Conservation (phyloP, 2,888 invertebrate genomes). For the Phorcus lineatus region DNA sequence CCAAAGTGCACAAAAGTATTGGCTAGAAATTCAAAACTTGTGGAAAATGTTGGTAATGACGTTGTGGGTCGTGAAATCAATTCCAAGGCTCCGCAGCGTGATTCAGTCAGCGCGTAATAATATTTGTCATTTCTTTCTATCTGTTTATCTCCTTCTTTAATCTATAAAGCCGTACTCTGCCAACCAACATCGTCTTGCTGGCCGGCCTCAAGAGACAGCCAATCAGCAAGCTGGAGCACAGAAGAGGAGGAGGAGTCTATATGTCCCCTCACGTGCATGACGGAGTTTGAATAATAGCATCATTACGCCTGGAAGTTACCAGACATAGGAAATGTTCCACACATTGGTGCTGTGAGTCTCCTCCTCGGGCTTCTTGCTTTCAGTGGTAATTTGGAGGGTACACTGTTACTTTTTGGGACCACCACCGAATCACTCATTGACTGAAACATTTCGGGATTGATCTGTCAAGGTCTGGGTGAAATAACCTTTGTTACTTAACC, state of each 20-base stretch:
- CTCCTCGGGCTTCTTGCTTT: too few relatives aligned
- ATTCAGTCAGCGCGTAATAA: not conserved
- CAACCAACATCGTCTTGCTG: not conserved
- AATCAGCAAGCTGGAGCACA: not conserved
- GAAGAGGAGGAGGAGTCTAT: not conserved
- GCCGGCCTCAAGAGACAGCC: not conserved
- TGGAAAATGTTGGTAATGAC: not conserved
- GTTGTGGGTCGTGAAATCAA: not conserved
- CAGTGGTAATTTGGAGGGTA: too few relatives aligned
- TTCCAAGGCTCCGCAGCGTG: not conserved
- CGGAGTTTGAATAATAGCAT: not conserved
- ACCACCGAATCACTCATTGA: not conserved
- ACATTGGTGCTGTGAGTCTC: too few relatives aligned
- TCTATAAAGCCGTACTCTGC: conserved; percentile 19
- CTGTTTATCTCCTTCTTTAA: not conserved
- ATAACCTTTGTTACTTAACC: too few relatives aligned
- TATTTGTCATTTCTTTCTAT: conserved; percentile 3
- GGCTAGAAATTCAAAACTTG: not conserved
- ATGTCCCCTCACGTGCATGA: not conserved
- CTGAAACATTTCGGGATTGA: not conserved
- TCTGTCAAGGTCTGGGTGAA: not conserved
- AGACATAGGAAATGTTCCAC: too few relatives aligned
- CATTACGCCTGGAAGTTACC: too few relatives aligned
- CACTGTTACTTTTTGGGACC: too few relatives aligned
- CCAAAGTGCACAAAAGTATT: too few relatives aligned